These are phyloP conservation scores for Drosophila subquinaria DNA, from an alignment of 2,888 invertebrate species.

Conservation along the genomic window DNA sequence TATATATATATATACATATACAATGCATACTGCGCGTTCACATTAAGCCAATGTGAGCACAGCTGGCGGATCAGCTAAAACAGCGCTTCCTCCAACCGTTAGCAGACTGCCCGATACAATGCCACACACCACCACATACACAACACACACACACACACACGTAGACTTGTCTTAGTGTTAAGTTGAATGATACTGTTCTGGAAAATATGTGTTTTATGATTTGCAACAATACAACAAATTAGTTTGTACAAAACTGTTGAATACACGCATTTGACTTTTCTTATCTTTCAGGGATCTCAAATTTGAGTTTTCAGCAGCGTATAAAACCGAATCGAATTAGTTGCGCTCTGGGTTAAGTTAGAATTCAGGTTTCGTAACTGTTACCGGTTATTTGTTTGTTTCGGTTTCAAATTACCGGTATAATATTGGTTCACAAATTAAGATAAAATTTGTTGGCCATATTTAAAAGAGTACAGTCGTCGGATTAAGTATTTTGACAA, in stretches of 20 bases:
- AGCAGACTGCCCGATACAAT: slow-evolving; percentile 39
- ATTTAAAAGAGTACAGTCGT: too few species aligned
- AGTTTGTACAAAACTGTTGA: slow-evolving; percentile 60
- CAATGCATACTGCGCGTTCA: slow-evolving; percentile 10
- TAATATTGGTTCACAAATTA: too few species aligned
- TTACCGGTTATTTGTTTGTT: too few species aligned
- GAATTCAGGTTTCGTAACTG: too few species aligned
- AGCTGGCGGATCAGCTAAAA: slow-evolving; percentile 24
- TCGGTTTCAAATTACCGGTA: too few species aligned
- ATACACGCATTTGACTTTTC: slow-evolving; percentile 26
- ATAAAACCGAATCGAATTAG: background rate
- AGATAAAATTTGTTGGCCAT: too few species aligned
- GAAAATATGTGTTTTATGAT: slow-evolving; percentile 38
- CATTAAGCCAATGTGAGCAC: slow-evolving; percentile 36
- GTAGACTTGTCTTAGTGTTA: slow-evolving; percentile 60
- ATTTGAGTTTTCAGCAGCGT: background rate
- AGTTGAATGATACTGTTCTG: slow-evolving; percentile 34
- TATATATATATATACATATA: background rate
- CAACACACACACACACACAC: slow-evolving; percentile 14
- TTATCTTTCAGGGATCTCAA: background rate
- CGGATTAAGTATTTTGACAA: too few species aligned
- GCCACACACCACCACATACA: slow-evolving; percentile 17
- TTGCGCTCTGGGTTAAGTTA: too few species aligned
- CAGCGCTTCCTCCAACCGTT: slow-evolving; percentile 46
- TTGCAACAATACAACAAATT: slow-evolving; percentile 67